Base-by-base conservation (phyloP, 2,888 invertebrate species). In the Dinocampus coccinellae region DNA sequence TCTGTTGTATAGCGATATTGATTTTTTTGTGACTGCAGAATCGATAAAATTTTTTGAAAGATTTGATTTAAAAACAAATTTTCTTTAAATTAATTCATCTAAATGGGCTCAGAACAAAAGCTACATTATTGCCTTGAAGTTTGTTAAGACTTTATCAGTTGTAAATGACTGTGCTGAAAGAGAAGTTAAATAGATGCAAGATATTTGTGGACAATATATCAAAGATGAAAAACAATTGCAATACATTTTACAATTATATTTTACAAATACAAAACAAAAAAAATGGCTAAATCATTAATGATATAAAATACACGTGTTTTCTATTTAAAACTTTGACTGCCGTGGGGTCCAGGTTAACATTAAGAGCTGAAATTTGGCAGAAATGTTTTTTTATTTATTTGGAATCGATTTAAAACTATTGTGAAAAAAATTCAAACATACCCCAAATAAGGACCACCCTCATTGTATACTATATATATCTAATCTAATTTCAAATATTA, bases 181-280 rank as follows among this genome's bases (percentile, higher is more conserved):
- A 42, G 55, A 57, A 42, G 70, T 70, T 62, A 13, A 70, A 36
- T 70, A 4, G 29, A 29, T n/a, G 7, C 29, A 29, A 29, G 7
- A 29, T 29, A 4, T 36, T 70, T 63, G 39, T 26, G 24, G 39
- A 64, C 63, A 57, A 22, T 70, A 55, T 20, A 39, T 39, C 9
- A 63, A 63, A 39, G 63, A 70, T 57, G 42, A 64, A 70, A 55
- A 69, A 63, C 69, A 63, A 63, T 16, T 69, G 33, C 69, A 69
- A 55, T 63, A 69, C 53, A 53, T 63, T 11, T 55, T 70, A 36
- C 70, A 63, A 65, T 64, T 64, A n/a, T n/a, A n/a, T n/a, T n/a
- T n/a, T n/a, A n/a, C n/a, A n/a, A n/a, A n/a, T n/a, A n/a, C n/a
- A n/a, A n/a, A n/a, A n/a, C n/a, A n/a, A n/a, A n/a, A n/a, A n/a